Base-by-base conservation (phyloP, 2,888 invertebrate genomes). In the Theodoxus fluviatilis region DNA sequence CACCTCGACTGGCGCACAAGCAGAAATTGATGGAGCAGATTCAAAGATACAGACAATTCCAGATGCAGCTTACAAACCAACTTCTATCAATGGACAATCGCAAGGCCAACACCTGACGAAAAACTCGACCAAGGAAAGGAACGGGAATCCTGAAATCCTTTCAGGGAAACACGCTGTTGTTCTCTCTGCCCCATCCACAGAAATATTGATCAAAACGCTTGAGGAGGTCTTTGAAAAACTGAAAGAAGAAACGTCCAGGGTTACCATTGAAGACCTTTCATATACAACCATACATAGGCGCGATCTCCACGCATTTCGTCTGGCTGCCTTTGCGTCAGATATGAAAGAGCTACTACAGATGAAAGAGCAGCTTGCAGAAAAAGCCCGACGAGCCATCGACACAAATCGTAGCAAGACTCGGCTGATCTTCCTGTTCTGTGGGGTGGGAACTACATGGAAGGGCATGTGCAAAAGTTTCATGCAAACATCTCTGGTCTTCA, bases 391-490 rank as follows among this genome's bases (percentile, higher is more conserved):
- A 49, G 31, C 12, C 1, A 25, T 12, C 33, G 52, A n/a, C 6
- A 31, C 25, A n/a, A n/a, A n/a, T 0, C 7, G 22, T 12, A 43
- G 64, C 22, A 55, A 25, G n/a, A 69, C 55, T 25, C 68, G 73
- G 9, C 38, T 78, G 3, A 70, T 78, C n/a, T 79, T 77, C 66
- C 76, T 80, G 0, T 81, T 77, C 65, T 72, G 78, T 69, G 81
- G 80, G 3, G 76, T 78, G 69, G 80, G 80, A 1, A 79, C 78
- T 1, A 47, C 71, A 3, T 79, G 79, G 79, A 25, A 22, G 22
- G 76, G 77, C n/a, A 80, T 80, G 79, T 76, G 79, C 35, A 64
- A 55, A 43, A 70, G 75, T n/a, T 28, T 80, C 25, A 63, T 77
- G 49, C 38, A 66, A 22, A 47, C 35, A 38, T 57, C 67, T 38